A percentile compares a stretch with the other conserved stretches of the same genome.
Conservation (phyloP, 1,140 invertebrate species). For the Macrobrachium nipponense region DNA sequence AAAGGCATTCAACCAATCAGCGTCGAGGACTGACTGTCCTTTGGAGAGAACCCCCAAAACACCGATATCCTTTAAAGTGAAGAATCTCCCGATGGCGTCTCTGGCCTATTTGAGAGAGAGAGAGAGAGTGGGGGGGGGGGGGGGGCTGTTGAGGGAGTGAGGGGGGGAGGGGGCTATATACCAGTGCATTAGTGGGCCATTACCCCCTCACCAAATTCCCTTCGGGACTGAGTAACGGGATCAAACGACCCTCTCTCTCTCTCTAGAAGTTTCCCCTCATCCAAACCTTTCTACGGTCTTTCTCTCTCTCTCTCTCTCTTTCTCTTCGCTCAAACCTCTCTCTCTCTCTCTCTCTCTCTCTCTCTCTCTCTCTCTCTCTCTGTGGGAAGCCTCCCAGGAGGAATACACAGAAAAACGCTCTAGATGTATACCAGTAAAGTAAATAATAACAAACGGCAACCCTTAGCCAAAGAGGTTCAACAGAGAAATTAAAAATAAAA, state of each 20-base stretch:
- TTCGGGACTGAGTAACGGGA: slow-evolving; percentile 23
- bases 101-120: neutral
- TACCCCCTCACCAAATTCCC: slow-evolving; percentile 23
- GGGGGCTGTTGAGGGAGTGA: neutral
- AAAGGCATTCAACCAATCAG: no score
- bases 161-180: neutral
- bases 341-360: slow-evolving; percentile 19
- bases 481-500: no score
- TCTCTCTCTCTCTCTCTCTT: neutral
- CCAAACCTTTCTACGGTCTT: neutral
- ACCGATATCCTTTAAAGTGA: no score
- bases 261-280: neutral
- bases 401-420: no score
- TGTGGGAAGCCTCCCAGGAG: no score
- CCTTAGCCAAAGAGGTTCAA: no score
- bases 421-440: no score
- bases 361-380: slow-evolving; percentile 24
- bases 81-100: no score
- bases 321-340: no score
- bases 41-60: no score
- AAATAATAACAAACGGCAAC: no score
- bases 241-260: slow-evolving; percentile 19
- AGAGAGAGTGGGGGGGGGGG: slow-evolving; percentile 18
- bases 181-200: slow-evolving; percentile 33
- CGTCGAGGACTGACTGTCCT: no score